Conservation (phyloP, 2,888 invertebrate species). For the Drosophila fungiperda region DNA sequence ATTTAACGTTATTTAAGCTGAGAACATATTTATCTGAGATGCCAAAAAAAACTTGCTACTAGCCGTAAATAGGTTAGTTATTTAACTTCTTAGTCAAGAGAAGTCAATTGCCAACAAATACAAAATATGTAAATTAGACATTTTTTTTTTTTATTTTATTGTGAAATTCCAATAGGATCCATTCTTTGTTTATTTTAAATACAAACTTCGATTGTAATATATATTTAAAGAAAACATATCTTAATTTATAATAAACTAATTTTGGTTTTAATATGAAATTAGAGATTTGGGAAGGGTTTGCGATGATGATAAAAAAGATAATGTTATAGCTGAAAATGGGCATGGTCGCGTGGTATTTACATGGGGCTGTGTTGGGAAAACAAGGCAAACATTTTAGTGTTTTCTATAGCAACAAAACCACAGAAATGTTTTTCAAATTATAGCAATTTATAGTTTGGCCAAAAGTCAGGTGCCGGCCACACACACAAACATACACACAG, state of each 20-base stretch:
- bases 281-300: too few species aligned
- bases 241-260: background rate
- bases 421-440: conserved; percentile 61
- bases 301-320: background rate
- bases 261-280: background rate
- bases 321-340: background rate
- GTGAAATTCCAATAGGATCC: background rate
- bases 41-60: background rate
- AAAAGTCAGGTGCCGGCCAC: conserved; percentile 64
- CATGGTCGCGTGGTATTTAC: conserved; percentile 1
- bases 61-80: background rate
- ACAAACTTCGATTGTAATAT: background rate
- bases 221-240: rapidly evolving
- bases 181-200: background rate
- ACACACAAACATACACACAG: conserved; percentile 15
- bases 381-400: conserved; percentile 29
- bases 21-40: background rate
- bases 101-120: background rate
- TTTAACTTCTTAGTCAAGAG: background rate
- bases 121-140: background rate
- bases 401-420: conserved; percentile 49
- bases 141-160: background rate
- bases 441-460: conserved; percentile 55
- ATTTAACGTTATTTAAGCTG: background rate
- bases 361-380: background rate